Conservation (phyloP, 2,888 invertebrate species). For the Cheilosia impressa region DNA sequence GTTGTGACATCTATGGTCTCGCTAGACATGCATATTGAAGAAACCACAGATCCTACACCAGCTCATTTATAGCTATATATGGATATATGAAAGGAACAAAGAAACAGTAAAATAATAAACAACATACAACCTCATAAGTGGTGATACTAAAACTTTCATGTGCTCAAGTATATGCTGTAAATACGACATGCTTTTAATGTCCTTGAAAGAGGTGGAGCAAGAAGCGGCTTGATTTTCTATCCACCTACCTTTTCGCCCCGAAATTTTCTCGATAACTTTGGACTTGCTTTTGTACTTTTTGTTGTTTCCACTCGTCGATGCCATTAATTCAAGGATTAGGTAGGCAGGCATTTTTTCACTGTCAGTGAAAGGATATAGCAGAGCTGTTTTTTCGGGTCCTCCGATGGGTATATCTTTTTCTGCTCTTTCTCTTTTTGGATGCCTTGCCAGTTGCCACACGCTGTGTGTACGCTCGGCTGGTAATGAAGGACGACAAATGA, state of each 20-base stretch:
- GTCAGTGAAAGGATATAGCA: slow-evolving; percentile 55
- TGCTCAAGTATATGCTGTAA: slow-evolving; percentile 65
- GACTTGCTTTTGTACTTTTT: slow-evolving; percentile 46
- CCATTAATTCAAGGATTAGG: slow-evolving; percentile 71
- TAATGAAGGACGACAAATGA: slow-evolving; percentile 72
- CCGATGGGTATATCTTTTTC: slow-evolving; percentile 17
- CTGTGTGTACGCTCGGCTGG: slow-evolving; percentile 55
- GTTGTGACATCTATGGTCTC: slow-evolving; percentile 37
- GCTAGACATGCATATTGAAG: slow-evolving; percentile 22
- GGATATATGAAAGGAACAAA: slow-evolving; percentile 32
- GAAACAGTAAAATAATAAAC: slow-evolving; percentile 50
- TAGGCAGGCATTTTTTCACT: slow-evolving; percentile 65
- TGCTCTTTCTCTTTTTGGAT: slow-evolving; percentile 4
- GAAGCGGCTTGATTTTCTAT: slow-evolving; percentile 12
- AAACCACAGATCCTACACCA: background rate
- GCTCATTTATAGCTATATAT: background rate
- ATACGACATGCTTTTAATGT: slow-evolving; percentile 50
- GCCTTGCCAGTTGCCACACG: slow-evolving; percentile 7
- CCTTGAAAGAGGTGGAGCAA: slow-evolving; percentile 31
- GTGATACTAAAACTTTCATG: slow-evolving; percentile 69
- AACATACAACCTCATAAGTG: slow-evolving; percentile 63
- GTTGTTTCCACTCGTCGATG: slow-evolving; percentile 66
- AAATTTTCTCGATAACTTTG: slow-evolving; percentile 41
- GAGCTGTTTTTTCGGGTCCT: slow-evolving; percentile 20
- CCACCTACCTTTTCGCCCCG: slow-evolving; percentile 10